Percentiles rank a stretch among this genome's conserved stretches.
phyloP scores from a whole-genome alignment of 1,140 invertebrate species.

The Drosophila obscura region DNA sequence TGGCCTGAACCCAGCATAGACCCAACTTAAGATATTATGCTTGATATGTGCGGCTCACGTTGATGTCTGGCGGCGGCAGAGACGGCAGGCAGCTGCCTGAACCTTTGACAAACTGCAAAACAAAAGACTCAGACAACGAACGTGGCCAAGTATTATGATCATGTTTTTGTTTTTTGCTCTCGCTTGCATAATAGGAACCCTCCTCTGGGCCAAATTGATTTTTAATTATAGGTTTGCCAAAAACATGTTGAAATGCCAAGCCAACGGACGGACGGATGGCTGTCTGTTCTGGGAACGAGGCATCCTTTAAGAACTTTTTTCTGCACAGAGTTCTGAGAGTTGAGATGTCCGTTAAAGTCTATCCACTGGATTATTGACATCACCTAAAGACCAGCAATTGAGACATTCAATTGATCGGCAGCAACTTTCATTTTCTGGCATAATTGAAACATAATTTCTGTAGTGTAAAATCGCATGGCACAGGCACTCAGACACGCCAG shows the following conservation, averaged over 20 bases:
- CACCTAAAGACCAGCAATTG: slow-evolving; percentile 50
- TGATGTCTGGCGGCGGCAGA: slow-evolving; percentile 61
- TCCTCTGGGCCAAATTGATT: slow-evolving; percentile 72
- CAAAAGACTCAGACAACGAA: slow-evolving; percentile 78
- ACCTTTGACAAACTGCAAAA: slow-evolving; percentile 71
- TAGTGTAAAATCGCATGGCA: slow-evolving; percentile 64
- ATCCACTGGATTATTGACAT: slow-evolving; percentile 40
- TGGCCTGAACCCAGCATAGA: slow-evolving; percentile 71
- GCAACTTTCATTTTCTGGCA: slow-evolving; percentile 77
- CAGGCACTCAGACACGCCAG: slow-evolving; percentile 63
- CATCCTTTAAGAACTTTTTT: slow-evolving; percentile 14
- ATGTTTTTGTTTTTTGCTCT: slow-evolving; percentile 19
- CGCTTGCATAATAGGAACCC: slow-evolving; percentile 71
- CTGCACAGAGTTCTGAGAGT: neutral
- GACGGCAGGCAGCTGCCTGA: slow-evolving; percentile 35
- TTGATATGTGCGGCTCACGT: slow-evolving; percentile 73
- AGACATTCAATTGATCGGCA: slow-evolving; percentile 70
- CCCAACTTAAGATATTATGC: slow-evolving; percentile 56
- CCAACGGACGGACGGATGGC: slow-evolving; percentile 17
- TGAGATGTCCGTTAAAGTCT: slow-evolving; percentile 5
- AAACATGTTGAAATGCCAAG: slow-evolving; percentile 47
- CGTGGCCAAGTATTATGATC: slow-evolving; percentile 59
- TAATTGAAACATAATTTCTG: slow-evolving; percentile 82
- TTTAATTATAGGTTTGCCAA: slow-evolving; percentile 69
- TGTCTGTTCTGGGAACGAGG: slow-evolving; percentile 52